Evolutionary conservation across 2,797 vertebrate species (phyloP), one percentile per base, ranked within the genome.

Genomic region (Gouania willdenowi): DNA sequence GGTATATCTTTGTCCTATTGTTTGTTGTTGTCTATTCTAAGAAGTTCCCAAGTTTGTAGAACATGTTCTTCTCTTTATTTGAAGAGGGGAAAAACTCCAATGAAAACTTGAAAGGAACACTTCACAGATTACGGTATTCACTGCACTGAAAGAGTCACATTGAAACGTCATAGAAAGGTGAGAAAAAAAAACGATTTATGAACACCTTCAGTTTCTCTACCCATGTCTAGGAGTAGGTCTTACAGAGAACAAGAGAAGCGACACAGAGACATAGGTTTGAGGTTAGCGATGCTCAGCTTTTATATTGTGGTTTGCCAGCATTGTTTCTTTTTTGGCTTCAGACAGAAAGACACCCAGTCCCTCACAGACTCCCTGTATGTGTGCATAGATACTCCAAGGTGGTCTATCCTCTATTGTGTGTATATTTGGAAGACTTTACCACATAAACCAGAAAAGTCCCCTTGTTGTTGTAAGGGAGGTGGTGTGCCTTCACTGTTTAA

Each of bases 261-360:
- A 19, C 52, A 50, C 3, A 2, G 47, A 60, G 45, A 58, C 44
- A 33, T 48, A 66, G 65, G 55, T 49, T 71, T 73, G 65, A 55
- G 60, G 66, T 52, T 26, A 48, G 44, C 60, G 71, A 75, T 26
- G 38, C 61, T 69, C 52, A 60, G 62, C 58, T 79, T 81, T 78
- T 79, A 77, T 75, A 67, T 61, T 61, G 68, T 8, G 75, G 77
- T 70, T 62, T 30, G 29, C 68, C 58, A 41, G 16, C 30, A 26
- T 62, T 75, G 68, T 83, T n/a, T n/a, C 77, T 76, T 59, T 64
- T 52, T 71, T 74, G 65, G 75, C 70, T 73, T 74, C 51, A 75
- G 74, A 81, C 77, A 72, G 48, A 57, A 67, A 74, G 80, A 75
- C 75, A 75, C 77, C 72, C 71, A 35, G 60, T 41, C 49, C 38